Evolutionary conservation across 2,113 vertebrate species (phyloP).

Genomic region (Aegithalos caudatus): DNA sequence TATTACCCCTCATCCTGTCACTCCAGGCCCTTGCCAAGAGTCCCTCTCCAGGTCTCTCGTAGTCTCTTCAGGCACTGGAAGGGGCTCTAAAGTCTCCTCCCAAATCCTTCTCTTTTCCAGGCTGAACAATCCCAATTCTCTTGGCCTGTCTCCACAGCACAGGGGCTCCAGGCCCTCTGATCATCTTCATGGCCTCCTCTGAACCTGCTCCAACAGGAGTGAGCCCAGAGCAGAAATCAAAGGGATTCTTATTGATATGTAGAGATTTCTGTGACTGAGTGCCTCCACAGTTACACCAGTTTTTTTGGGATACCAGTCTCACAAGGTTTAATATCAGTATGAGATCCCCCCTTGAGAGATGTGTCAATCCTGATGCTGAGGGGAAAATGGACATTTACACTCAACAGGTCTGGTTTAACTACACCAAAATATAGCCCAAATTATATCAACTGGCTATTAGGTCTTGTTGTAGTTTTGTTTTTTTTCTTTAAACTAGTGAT

Average conservation of each 20-base stretch:
- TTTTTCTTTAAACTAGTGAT: neutral
- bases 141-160: neutral
- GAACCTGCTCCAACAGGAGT: neutral
- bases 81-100: neutral
- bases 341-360: neutral
- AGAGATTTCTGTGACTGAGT: neutral
- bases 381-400: neutral
- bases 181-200: neutral
- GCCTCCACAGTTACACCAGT: neutral
- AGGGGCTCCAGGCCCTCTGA: neutral
- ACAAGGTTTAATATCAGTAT: neutral
- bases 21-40: neutral
- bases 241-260: neutral
- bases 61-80: neutral
- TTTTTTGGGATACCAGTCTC: neutral
- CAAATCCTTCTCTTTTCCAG: neutral
- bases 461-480: neutral
- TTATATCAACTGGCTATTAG: neutral
- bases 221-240: neutral
- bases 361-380: neutral
- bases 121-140: neutral
- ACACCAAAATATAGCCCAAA: neutral
- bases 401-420: neutral
- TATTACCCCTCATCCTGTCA: accelerated
- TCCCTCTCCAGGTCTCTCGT: neutral